Evolutionary conservation across 2,888 invertebrate genomes (phyloP), one percentile per base, ranked within the genome.

Genomic region (Elysia crispata): DNA sequence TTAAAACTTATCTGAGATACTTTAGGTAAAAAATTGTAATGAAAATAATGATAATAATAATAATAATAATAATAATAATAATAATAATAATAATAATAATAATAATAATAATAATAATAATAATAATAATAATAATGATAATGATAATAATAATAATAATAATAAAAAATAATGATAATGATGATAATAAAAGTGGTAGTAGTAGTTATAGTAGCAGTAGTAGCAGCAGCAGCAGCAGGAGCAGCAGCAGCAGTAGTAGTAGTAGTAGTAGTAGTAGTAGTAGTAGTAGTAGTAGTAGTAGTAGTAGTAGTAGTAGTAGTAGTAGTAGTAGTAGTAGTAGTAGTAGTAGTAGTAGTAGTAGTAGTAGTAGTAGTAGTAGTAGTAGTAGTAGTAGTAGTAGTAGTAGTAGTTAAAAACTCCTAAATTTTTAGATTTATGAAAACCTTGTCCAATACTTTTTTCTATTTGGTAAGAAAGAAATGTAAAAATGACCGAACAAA

Each of bases 221-320:
- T 54, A 54, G 54, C 18, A 15, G 18, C 15, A 15, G 54, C 54
- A 54, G 15, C 18, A 54, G 54, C 13, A 30, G 69, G 18, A 3
- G 18, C 66, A 1, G 18, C 23, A 25, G 28, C n/a, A 23, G 66
- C 23, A 25, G n/a, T 3, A 18, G n/a, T n/a, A n/a, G n/a, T n/a
- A n/a, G n/a, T n/a, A n/a, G n/a, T n/a, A n/a, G n/a, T n/a, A n/a
- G n/a, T n/a, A 64, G 64, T 64, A 64, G 64, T 64, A 64, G 64
- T 64, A 64, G 64, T 64, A 64, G 64, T 64, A 64, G 64, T 64
- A 64, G 64, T 64, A 64, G 64, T 64, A 64, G 64, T 64, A 64
- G 64, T 64, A 64, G 64, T 64, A 64, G 64, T 64, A 64, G 64
- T 64, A 64, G 64, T 64, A 64, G 64, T 64, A 64, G 64, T 64